Percentiles rank a stretch among this genome's conserved stretches.
These are phyloP conservation scores for Porites lutea DNA, from an alignment of 64 coral and sea anemone species.

Conservation along the genomic window DNA sequence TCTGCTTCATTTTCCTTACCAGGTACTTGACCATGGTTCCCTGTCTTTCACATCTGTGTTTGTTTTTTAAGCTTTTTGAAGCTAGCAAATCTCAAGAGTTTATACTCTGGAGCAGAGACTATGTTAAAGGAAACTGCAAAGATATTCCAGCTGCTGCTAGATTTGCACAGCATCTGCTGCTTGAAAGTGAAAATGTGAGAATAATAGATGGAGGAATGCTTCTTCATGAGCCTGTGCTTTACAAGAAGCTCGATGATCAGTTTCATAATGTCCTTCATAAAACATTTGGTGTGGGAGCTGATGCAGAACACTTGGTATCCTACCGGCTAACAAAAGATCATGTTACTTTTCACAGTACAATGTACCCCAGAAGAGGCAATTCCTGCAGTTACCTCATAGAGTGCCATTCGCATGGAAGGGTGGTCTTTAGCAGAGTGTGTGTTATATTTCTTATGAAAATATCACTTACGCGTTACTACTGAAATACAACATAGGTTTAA, in stretches of 20 bases:
- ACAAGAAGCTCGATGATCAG: neutral
- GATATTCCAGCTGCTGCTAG: neutral
- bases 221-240: neutral
- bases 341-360: slow-evolving; percentile 10
- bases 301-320: neutral
- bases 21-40: slow-evolving; percentile 47
- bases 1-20: slow-evolving; percentile 36
- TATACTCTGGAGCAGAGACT: slow-evolving; percentile 6
- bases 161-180: neutral
- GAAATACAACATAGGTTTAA: slow-evolving; percentile 4
- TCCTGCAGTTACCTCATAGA: slow-evolving; percentile 40
- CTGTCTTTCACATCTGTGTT: slow-evolving; percentile 62
- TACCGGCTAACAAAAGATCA: slow-evolving; percentile 43
- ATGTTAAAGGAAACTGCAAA: neutral
- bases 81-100: slow-evolving; percentile 57
- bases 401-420: neutral
- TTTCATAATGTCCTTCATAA: neutral
- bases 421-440: slow-evolving; percentile 23
- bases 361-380: slow-evolving; percentile 31
- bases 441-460: neutral
- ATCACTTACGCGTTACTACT: slow-evolving; percentile 11
- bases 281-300: neutral
- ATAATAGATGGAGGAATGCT: neutral
- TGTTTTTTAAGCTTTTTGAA: slow-evolving; percentile 65
- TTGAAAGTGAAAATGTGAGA: neutral